Evolutionary conservation across 2,113 vertebrate genomes (phyloP), one percentile per base, ranked within the genome.

Genomic region (Centropus unirufus): DNA sequence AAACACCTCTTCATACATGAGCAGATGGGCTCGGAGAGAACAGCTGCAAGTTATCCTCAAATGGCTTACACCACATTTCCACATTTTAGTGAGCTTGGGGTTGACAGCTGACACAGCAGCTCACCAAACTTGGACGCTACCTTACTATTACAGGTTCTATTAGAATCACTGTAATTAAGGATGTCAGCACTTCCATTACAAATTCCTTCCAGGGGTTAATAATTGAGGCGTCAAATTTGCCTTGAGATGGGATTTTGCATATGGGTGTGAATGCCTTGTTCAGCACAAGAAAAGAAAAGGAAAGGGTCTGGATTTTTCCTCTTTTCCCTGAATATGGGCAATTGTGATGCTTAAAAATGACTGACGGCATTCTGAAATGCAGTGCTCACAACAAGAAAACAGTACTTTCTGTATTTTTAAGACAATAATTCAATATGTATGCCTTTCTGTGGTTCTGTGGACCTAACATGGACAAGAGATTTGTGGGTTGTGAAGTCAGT

Each of bases 151-250:
- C 30, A 87, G 57, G 66, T 81, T 82, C 59, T 79, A 42, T 52
- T 81, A 76, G 72, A 76, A 94, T 54, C 24, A 34, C 44, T 77
- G 29, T 89, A 95, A 95, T 90, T 87, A 90, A 70, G 77, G 76
- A 88, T 78, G 55, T 70, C 91, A 87, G 55, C 44, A 54, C 12
- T 81, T 69, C 13, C 29, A 86, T 68, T 79, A 87, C 12, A 27
- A 96, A 74, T 83, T 83, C 34, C 82, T 79, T 47, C 62, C 62
- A 49, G 2, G 9, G 30, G 11, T 89, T 90, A 93, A 83, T 54
- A 96, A 92, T 1, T 27, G 47, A 92, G 73, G 58, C 82, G 18
- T 39, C 84, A 88, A 92, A 87, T 64, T 59, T 82, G 34, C 44
- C 81, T 47, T 63, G 23, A 42, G 10, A 66, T 70, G 23, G 36